Evolutionary conservation across 2,888 invertebrate genomes (phyloP), one percentile per base, ranked within the genome.

Genomic region (Dioctria linearis): DNA sequence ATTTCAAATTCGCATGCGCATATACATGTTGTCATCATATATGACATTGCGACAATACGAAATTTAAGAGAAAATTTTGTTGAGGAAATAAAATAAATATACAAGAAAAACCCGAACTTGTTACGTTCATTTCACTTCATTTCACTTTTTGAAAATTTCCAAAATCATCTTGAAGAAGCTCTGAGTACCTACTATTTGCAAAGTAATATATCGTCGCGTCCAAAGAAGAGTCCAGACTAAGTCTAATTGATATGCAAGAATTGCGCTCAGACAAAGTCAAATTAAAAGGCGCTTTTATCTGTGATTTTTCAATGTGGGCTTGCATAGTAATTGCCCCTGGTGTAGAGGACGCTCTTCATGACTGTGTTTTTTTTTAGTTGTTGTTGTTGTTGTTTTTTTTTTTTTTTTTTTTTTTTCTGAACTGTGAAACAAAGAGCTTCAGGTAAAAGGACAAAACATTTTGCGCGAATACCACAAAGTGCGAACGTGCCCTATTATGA

Each of bases 231-330:
- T 13, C 73, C 57, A 40, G 43, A 69, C 57, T 40, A 40, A 39
- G 39, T 39, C 51, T 73, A 57, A 59, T 79, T 81, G 66, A 73
- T 81, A 81, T 81, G 81, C 81, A 75, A 73, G 75, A 81, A 79
- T 67, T 79, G 43, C 67, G 63, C n/a, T 63, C 79, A 67, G 79
- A 81, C 79, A 79, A 79, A 81, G 79, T 81, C 75, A 79, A 81
- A 79, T 81, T 79, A 79, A 81, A 81, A 79, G 75, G 42, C 67
- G 67, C 81, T 71, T 67, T 80, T 78, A 80, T 78, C 79, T 81
- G 42, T 57, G 42, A 75, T 75, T 57, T 61, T 75, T 57, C 57
- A 61, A 59, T 25, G 25, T 25, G 75, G 61, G n/a, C 43, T 37
- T 43, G 57, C 57, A 75, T 75, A 59, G 9, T 61, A 75, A 75